Evolutionary conservation across 1,140 invertebrate species (phyloP), one percentile per base, ranked within the genome.

Genomic region (Trichonephila clavipes): DNA sequence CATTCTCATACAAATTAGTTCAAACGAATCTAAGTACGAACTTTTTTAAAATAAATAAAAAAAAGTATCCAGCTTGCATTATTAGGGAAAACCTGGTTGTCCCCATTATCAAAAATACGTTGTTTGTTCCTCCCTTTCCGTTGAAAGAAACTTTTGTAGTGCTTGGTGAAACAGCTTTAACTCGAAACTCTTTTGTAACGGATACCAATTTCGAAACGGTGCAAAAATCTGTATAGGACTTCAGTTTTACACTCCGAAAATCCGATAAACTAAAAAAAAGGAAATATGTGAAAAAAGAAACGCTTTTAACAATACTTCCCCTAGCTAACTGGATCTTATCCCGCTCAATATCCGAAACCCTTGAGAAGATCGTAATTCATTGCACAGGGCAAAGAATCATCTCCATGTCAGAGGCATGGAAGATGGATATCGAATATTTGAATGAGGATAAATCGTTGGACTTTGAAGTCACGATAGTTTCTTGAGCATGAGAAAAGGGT

Each of bases 351-450:
- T 91, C 61, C 77, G 58, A 83, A 91, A 91, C 44, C 77, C 89
- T 91, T 40, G 58, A 44, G 12, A 10, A 51, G 77, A 82, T 61
- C 24, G 77, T 83, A 91, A 91, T 91, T 91, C 89, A 91, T 91
- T 51, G 89, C 61, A n/a, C n/a, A 14, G 14, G 24, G 12, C 72
- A 34, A 81, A 91, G 89, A 91, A 91, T 91, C 89, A 83, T 91
- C 89, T 64, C 77, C 89, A n/a, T 91, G 69, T 83, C 77, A 64
- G 10, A 66, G 83, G 40, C 59, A 61, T 61, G 58, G 89, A 83
- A 83, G 89, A 91, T 91, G 59, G 77, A 83, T 91, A 91, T 91
- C 61, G 89, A 77, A 83, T 83, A 91, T 91, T 91, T 40, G 77
- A 90, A 90, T 90, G 61, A 83, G 59, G 21, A 91, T 66, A 91